Evolutionary conservation across 2,888 invertebrate species (phyloP), one percentile per base, ranked within the genome.

Genomic region (Pyrgus malvae): DNA sequence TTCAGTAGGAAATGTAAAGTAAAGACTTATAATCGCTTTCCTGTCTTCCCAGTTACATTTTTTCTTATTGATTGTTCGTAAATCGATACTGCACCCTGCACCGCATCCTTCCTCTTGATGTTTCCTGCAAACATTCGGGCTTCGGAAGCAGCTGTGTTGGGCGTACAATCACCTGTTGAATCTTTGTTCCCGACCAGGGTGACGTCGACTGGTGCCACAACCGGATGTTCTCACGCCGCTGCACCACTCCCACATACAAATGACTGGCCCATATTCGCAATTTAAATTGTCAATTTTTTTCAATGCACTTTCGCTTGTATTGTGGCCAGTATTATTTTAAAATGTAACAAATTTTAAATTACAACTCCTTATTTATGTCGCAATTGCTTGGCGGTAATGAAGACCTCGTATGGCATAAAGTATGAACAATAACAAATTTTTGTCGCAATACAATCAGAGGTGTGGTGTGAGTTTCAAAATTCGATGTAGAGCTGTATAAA

Each of bases 191-290:
- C 35, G 16, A 54, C 50, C 57, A 57, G 68, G 62, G 61, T 64
- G 64, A 60, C 63, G 59, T 64, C 48, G 60, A 59, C 48, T 8
- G 53, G 16, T 42, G 48, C 38, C 48, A 48, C 42, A 27, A 60
- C 75, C 85, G 86, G 88, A 87, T 80, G 78, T 87, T 88, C 88
- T 82, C 88, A 86, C 84, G 84, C 70, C 66, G 68, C 64, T 62
- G 68, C 63, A 63, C 66, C 69, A 67, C 69, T 68, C 69, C 68
- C 31, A 60, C 58, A 55, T 59, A 62, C 56, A 58, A 60, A 67
- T 62, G 57, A 40, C 42, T 48, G 57, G 51, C 56, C 58, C 56
- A 56, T 59, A 64, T 61, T 51, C 59, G 60, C 56, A 62, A 58
- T 29, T 44, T 35, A 44, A 48, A 56, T 55, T 57, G 44, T 54